A percentile compares a stretch with the other conserved stretches of the same genome.
These are phyloP conservation scores for Drosophila jambulina DNA, from an alignment of 1,140 invertebrate species.

Conservation along the genomic window DNA sequence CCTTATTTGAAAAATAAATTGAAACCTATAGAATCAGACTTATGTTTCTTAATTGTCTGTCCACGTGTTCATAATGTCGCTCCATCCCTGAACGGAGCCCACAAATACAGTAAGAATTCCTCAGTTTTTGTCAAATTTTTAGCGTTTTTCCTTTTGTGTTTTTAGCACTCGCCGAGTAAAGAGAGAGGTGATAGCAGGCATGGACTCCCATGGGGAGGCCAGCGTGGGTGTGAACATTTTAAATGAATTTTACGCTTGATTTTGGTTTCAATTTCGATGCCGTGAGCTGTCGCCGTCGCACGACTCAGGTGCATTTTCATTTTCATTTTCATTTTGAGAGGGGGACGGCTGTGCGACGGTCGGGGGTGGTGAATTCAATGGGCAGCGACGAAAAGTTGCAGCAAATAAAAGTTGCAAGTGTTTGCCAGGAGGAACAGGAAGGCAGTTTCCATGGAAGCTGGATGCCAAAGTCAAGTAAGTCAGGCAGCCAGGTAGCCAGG, in stretches of 20 bases:
- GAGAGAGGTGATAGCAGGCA: background rate
- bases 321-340: background rate
- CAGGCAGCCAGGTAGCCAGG: constrained; percentile 2
- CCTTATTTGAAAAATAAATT: background rate
- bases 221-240: constrained; percentile 62
- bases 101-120: constrained; percentile 13
- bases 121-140: constrained; percentile 31
- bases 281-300: constrained; percentile 36
- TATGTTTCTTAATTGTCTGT: background rate
- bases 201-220: background rate
- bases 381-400: constrained; percentile 51
- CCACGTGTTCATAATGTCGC: background rate
- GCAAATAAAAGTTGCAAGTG: constrained; percentile 72
- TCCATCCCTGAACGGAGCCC: constrained; percentile 30
- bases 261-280: constrained; percentile 78
- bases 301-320: constrained; percentile 46
- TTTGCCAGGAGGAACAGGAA: constrained; percentile 16
- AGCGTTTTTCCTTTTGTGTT: constrained; percentile 34
- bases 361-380: constrained; percentile 41
- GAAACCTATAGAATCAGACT: background rate
- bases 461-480: constrained; percentile 1
- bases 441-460: constrained; percentile 9
- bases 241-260: constrained; percentile 80
- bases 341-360: background rate
- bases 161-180: constrained; percentile 38